Conservation (phyloP, 2,113 vertebrate species). For the Todiramphus saurophagus region DNA sequence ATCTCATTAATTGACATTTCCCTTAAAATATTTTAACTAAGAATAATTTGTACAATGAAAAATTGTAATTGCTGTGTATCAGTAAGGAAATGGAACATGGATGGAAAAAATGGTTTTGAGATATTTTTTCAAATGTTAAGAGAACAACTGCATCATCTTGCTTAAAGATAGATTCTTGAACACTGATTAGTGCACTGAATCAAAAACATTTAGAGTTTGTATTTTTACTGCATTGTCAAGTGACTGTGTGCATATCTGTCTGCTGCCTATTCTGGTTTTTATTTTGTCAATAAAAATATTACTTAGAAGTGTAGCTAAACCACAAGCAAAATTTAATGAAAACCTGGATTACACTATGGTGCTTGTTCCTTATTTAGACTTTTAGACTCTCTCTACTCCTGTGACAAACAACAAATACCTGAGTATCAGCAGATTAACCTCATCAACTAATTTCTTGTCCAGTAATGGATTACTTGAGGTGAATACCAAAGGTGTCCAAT, state of each 20-base stretch:
- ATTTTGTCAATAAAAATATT: background rate
- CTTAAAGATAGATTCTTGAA: background rate
- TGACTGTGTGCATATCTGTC: accelerated
- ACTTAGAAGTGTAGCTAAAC: background rate
- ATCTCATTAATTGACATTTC: background rate
- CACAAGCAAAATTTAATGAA: background rate
- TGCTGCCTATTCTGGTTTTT: background rate
- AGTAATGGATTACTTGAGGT: background rate
- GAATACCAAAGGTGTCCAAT: background rate
- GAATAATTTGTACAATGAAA: background rate
- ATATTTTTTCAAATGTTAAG: background rate
- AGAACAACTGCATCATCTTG: background rate
- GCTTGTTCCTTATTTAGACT: background rate
- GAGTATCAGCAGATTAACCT: background rate
- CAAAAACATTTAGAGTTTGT: background rate
- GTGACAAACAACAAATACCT: background rate
- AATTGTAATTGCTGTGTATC: background rate
- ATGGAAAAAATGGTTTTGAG: background rate
- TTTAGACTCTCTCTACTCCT: background rate
- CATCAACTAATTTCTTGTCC: background rate
- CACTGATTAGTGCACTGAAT: background rate
- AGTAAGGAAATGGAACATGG: background rate
- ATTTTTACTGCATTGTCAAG: background rate
- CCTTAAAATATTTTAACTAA: background rate
- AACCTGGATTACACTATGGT: accelerated